Base-by-base conservation (phyloP, 2,113 vertebrate species). In the Nycticebus coucang region DNA sequence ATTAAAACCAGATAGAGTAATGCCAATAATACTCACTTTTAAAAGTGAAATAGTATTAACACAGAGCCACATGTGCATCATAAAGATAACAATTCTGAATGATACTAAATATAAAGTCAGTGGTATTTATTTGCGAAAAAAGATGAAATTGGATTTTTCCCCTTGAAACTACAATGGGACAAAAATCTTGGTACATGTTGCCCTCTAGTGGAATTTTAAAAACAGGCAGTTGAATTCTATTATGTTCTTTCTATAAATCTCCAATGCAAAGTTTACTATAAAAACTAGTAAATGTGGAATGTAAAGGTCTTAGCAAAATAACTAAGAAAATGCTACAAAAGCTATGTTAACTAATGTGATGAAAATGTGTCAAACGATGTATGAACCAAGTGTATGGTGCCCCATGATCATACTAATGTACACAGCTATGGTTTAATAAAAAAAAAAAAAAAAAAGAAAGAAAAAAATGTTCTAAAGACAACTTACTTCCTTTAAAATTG, bases 141-240 rank as follows among this genome's bases (percentile, higher is more conserved):
- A 66, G n/a, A 93, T 71, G 95, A 97, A 62, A 87, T 37, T 64
- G 7, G 13, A 15, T 91, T 92, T n/a, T 4, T 8, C 8, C 5
- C 4, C 9, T 37, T 50, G 64, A 79, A 6, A 26, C 0, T 2
- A 0, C 30, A 87, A 81, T 69, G 4, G 62, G 24, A 45, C 21
- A 88, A 95, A 98, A 97, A 59, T 33, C 82, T 93, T 97, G 93
- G 98, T 96, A 75, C 62, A 98, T 94, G 92, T 97, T 98, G 98
- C 98, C 98, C 98, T 98, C 98, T 98, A 97, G 98, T 98, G 98
- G 98, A 98, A 83, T 1, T 13, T 21, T 28, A 33, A 72, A 96
- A 97, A 18, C 26, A 92, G 37, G 50, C 94, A 91, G 24, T 88
- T 72, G n/a, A 79, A 24, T 7, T 64, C 2, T 83, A 82, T 94